These are phyloP conservation scores for Phrynocephalus guinanensis DNA, from an alignment of 2,797 vertebrate genomes.

Conservation along the genomic window DNA sequence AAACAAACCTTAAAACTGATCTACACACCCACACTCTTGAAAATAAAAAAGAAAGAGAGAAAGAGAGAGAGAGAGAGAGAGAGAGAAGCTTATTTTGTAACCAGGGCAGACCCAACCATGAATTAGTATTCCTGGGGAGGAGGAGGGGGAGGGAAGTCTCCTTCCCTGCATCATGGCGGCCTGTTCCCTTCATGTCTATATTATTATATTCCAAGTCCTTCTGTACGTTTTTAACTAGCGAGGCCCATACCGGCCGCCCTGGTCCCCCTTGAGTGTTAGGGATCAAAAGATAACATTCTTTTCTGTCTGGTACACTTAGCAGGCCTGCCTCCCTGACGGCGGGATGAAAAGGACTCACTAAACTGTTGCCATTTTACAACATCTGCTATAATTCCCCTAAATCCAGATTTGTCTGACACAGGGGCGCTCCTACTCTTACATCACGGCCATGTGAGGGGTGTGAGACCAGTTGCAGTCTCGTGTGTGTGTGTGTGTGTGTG, in stretches of 20 bases:
- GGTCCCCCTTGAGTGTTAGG: constrained; percentile 73
- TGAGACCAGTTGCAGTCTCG: constrained; percentile 79
- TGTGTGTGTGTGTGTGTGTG: too few relatives aligned
- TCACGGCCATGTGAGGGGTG: constrained; percentile 83
- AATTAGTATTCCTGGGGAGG: constrained; percentile 41
- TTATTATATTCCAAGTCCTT: constrained; percentile 59
- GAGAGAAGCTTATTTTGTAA: constrained; percentile 51
- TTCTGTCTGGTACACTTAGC: constrained; percentile 82
- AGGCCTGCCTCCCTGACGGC: constrained; percentile 78
- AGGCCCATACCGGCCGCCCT: constrained; percentile 53
- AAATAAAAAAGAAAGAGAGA: too few relatives aligned
- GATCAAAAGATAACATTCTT: constrained; percentile 86
- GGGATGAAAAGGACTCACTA: constrained; percentile 85
- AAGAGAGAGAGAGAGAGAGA: neutral
- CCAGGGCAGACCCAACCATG: constrained; percentile 41
- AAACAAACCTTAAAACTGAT: too few relatives aligned
- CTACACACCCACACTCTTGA: too few relatives aligned
- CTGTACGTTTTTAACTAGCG: constrained; percentile 64
- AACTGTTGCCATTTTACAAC: constrained; percentile 88
- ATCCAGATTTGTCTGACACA: constrained; percentile 87
- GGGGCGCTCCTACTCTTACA: constrained; percentile 81
- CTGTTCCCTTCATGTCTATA: constrained; percentile 74
- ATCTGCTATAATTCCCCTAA: constrained; percentile 89
- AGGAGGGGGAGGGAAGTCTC: constrained; percentile 40
- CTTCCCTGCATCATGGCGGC: constrained; percentile 69